Percentiles rank a stretch among this genome's conserved stretches.
phyloP scores from a whole-genome alignment of 2,888 invertebrate genomes.

The Hermaeophaga mercurialis region DNA sequence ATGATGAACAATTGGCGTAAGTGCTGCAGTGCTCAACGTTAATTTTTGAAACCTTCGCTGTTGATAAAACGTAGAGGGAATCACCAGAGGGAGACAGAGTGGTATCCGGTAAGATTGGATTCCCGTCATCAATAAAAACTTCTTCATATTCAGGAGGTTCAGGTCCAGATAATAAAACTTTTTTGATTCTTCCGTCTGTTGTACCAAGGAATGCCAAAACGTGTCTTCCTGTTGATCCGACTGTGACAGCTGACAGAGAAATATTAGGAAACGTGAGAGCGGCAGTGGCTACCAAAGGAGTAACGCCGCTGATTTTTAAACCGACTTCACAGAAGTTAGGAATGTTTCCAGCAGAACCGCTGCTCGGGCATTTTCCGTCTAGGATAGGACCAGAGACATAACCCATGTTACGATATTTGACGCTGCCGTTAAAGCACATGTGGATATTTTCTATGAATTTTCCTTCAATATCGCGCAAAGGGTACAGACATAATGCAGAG shows the following conservation, averaged over 20 bases:
- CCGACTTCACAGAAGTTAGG: conserved; percentile 92
- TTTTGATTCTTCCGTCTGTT: conserved; percentile 81
- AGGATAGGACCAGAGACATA: conserved; percentile 90
- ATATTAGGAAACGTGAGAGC: conserved; percentile 79
- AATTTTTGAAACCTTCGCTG: conserved; percentile 74
- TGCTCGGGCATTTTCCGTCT: conserved; percentile 88
- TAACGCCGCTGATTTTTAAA: conserved; percentile 87
- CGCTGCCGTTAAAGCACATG: conserved; percentile 95
- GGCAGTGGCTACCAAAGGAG: conserved; percentile 80
- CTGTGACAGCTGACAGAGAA: conserved; percentile 81
- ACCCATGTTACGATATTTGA: conserved; percentile 89
- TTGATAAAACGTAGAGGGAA: conserved; percentile 83
- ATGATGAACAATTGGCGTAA: conserved; percentile 85
- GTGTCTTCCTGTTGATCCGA: conserved; percentile 87
- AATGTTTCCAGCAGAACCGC: conserved; percentile 87
- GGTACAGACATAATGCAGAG: conserved; percentile 93
- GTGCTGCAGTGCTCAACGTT: conserved; percentile 87
- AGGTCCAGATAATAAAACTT: conserved; percentile 76
- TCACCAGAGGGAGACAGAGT: conserved; percentile 82
- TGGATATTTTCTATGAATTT: conserved; percentile 97
- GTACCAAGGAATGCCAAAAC: conserved; percentile 95
- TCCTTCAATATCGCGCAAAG: conserved; percentile 86
- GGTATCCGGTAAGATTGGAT: conserved; percentile 84
- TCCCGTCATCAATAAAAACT: conserved; percentile 79
- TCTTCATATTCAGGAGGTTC: conserved; percentile 85